phyloP scores from a whole-genome alignment of 2,113 vertebrate genomes.

The Oreotrochilus melanogaster region DNA sequence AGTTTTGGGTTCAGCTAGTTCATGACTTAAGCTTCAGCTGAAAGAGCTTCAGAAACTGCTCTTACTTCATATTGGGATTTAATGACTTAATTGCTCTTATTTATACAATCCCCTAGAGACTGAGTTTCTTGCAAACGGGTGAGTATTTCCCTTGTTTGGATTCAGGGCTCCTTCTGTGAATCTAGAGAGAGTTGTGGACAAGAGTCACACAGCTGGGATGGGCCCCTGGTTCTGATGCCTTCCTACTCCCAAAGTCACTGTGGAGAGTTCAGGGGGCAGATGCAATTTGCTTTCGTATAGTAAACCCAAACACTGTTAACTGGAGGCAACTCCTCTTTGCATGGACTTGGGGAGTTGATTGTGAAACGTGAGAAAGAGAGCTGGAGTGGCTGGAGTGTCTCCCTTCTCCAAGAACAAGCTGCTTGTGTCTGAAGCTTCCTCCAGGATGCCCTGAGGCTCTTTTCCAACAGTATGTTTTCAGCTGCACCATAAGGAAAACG shows the following conservation, averaged over 20 bases:
- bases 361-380: fast-evolving
- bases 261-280: not conserved
- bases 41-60: not conserved
- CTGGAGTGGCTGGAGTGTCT: not conserved
- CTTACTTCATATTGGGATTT: not conserved
- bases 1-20: not conserved
- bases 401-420: not conserved
- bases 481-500: not conserved
- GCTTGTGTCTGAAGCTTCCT: not conserved
- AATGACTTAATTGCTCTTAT: not conserved
- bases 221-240: not conserved
- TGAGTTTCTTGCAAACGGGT: not conserved
- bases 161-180: not conserved
- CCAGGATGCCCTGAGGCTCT: not conserved
- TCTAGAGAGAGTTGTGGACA: not conserved
- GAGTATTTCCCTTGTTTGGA: not conserved
- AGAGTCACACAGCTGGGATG: not conserved
- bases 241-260: not conserved
- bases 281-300: not conserved
- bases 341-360: not conserved
- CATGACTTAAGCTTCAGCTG: not conserved
- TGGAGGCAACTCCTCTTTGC: not conserved
- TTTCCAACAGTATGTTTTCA: fast-evolving
- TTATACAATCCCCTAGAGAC: not conserved
- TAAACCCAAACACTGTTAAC: not conserved